Evolutionary conservation across 2,888 invertebrate genomes (phyloP).

Genomic region (Clostera curtula): DNA sequence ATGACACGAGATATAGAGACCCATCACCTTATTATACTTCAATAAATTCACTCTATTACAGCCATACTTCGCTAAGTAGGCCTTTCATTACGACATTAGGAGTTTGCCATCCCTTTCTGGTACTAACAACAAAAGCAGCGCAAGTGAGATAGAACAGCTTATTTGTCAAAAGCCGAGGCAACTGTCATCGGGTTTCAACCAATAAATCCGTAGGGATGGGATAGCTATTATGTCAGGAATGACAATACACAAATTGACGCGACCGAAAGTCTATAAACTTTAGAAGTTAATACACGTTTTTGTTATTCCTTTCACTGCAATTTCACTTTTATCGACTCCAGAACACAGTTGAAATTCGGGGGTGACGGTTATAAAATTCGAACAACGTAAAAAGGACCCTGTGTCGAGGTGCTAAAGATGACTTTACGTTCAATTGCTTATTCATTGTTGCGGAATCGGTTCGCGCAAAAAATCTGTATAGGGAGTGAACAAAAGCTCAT

Average conservation of each 20-base stretch:
- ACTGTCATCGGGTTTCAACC: slow-evolving; percentile 67
- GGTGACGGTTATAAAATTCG: background rate
- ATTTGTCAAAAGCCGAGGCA: slow-evolving; percentile 53
- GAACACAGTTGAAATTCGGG: slow-evolving; percentile 6
- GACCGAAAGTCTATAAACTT: slow-evolving; percentile 69
- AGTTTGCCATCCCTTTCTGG: slow-evolving; percentile 24
- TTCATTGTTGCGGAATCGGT: slow-evolving; percentile 39
- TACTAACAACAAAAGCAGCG: slow-evolving; percentile 8
- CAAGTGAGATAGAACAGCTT: slow-evolving; percentile 31
- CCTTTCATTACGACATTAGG: slow-evolving; percentile 41
- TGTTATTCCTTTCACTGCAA: slow-evolving; percentile 12
- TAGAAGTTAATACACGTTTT: slow-evolving; percentile 56
- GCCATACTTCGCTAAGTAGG: slow-evolving; percentile 60
- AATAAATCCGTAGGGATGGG: slow-evolving; percentile 67
- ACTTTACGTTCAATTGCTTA: slow-evolving; percentile 1
- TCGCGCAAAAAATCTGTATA: slow-evolving; percentile 46
- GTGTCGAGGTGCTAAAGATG: background rate
- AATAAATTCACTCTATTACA: slow-evolving; percentile 63
- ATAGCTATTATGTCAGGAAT: slow-evolving; percentile 69
- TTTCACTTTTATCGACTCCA: slow-evolving; percentile 2
- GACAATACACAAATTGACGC: slow-evolving; percentile 73
- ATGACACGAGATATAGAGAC: slow-evolving; percentile 43
- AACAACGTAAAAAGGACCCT: slow-evolving; percentile 8
- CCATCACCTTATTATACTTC: slow-evolving; percentile 55
- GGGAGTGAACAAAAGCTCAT: slow-evolving; percentile 68